Percentiles rank a stretch among this genome's conserved stretches.
Conservation (phyloP, 2,113 vertebrate species). For the Rhinoptilus africanus region DNA sequence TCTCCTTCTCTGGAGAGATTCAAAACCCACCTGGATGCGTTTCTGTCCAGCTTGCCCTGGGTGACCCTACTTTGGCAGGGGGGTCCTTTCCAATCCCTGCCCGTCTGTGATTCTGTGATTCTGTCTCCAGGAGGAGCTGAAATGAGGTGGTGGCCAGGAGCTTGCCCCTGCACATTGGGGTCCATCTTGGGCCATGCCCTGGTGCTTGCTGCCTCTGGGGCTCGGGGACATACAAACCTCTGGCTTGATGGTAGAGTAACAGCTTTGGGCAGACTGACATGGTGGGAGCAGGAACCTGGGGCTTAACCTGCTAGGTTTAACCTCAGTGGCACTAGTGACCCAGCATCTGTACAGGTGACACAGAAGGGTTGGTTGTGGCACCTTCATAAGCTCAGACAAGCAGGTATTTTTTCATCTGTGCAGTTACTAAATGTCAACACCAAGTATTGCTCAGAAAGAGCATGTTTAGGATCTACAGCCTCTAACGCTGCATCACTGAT, state of each 20-base stretch:
- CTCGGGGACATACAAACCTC: background rate
- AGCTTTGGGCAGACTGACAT: fast-evolving
- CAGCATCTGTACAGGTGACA: fast-evolving
- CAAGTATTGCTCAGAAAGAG: background rate
- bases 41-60: too few species aligned
- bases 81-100: too few species aligned
- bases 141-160: background rate
- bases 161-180: fast-evolving
- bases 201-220: too few species aligned
- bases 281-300: background rate
- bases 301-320: background rate
- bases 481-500: background rate
- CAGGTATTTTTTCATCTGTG: background rate
- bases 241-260: background rate
- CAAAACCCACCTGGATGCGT: too few species aligned
- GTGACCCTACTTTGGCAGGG: too few species aligned
- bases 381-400: background rate
- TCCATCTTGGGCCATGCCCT: too few species aligned
- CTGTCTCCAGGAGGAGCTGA: background rate
- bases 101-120: too few species aligned
- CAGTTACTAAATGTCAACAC: background rate
- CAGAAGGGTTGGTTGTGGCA: background rate
- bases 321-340: background rate
- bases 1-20: too few species aligned
- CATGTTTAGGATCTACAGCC: background rate